phyloP scores from a whole-genome alignment of 92 coral and sea anemone species.

The Plumapathes pennacea region DNA sequence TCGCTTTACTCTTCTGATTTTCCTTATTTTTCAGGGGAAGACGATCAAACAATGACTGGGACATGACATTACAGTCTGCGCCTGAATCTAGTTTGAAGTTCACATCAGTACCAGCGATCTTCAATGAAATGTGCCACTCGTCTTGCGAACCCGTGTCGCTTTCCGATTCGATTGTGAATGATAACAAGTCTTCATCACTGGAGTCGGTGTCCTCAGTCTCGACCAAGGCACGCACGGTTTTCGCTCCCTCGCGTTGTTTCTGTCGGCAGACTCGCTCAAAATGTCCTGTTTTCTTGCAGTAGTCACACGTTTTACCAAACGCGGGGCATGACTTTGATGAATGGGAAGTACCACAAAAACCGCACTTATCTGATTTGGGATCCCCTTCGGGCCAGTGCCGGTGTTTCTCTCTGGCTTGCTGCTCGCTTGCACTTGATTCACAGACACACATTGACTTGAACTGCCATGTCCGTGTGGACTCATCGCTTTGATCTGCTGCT shows the following conservation, averaged over 20 bases:
- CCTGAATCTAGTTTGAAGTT: constrained; percentile 43
- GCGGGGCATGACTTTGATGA: neutral
- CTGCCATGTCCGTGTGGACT: no score
- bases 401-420: no score
- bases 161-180: constrained; percentile 3
- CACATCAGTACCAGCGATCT: constrained; percentile 12
- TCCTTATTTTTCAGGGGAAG: constrained; percentile 4
- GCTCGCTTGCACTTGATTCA: no score
- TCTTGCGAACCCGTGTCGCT: neutral
- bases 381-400: no score
- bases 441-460: no score
- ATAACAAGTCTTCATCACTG: constrained; percentile 5
- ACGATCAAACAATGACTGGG: constrained; percentile 8
- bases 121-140: constrained; percentile 14
- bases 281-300: neutral
- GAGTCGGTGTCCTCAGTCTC: no score
- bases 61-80: constrained; percentile 36
- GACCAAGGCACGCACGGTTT: constrained; percentile 1
- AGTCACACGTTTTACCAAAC: neutral
- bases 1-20: constrained; percentile 8
- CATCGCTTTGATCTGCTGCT: no score
- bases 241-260: constrained; percentile 1
- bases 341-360: constrained; percentile 14
- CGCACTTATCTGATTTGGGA: no score
- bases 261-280: constrained; percentile 17